Evolutionary conservation across 2,797 vertebrate species (phyloP).

Genomic region (Helicolenus hilgendorfi): DNA sequence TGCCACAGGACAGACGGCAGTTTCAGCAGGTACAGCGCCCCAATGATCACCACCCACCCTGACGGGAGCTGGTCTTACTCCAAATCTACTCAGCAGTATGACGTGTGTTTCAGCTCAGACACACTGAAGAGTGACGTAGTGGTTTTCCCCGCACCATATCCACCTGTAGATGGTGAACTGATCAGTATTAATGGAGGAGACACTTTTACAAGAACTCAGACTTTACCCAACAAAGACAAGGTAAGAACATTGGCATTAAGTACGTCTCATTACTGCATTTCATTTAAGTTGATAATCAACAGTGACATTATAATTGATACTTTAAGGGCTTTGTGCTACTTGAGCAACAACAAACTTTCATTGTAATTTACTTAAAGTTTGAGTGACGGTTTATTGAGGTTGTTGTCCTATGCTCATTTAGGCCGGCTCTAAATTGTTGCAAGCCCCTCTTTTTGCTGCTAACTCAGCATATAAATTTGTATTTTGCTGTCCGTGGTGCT

Average conservation of each 20-base stretch:
- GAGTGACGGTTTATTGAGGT: neutral
- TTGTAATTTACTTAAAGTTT: neutral
- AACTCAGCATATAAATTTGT: neutral
- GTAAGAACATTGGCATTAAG: slow-evolving; percentile 44
- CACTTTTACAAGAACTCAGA: slow-evolving; percentile 76
- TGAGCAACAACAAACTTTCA: neutral
- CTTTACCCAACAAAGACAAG: slow-evolving; percentile 72
- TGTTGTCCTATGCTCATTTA: neutral
- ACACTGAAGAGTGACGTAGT: slow-evolving; percentile 80
- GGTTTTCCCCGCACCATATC: slow-evolving; percentile 71
- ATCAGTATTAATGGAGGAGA: slow-evolving; percentile 78
- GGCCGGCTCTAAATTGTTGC: neutral
- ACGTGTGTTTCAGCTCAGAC: slow-evolving; percentile 81
- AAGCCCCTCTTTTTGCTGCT: neutral
- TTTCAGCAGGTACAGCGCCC: too few relatives aligned
- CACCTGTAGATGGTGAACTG: slow-evolving; percentile 67
- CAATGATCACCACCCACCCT: too few relatives aligned
- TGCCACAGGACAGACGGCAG: too few relatives aligned
- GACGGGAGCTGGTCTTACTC: slow-evolving; percentile 86
- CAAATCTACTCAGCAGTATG: slow-evolving; percentile 81
- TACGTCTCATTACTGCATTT: neutral
- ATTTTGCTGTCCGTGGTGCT: slow-evolving; percentile 19
- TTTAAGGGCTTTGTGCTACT: neutral
- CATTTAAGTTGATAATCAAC: neutral
- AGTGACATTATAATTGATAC: neutral